Evolutionary conservation across 2,797 vertebrate species (phyloP).

Genomic region (Nyctalus aviator): DNA sequence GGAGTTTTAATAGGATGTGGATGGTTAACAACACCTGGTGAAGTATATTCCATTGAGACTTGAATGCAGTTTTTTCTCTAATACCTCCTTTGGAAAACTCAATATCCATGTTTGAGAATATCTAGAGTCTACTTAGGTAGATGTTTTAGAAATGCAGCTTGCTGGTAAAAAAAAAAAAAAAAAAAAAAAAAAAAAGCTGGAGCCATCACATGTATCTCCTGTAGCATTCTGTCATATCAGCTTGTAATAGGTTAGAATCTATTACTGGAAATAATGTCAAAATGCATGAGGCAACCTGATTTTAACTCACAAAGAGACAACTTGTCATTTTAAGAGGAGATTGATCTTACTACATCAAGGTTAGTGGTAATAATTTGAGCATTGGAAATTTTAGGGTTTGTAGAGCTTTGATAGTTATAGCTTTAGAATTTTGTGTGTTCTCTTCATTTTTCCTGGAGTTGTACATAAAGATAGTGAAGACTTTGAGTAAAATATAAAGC

Average conservation of each 20-base stretch:
- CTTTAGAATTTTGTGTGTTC: not conserved
- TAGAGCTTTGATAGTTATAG: not conserved
- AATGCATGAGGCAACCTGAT: not conserved
- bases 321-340: not conserved
- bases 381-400: not conserved
- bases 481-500: slow-evolving; percentile 20
- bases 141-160: not conserved
- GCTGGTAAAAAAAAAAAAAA: not conserved
- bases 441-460: not conserved
- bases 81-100: not conserved
- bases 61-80: not conserved
- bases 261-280: not conserved
- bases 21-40: not conserved
- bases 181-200: not conserved
- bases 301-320: slow-evolving; percentile 23
- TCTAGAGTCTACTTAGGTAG: not conserved
- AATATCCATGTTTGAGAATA: not conserved
- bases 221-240: not conserved
- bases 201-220: not conserved
- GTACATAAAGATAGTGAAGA: not conserved
- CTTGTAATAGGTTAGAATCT: not conserved
- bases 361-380: not conserved
- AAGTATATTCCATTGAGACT: not conserved
- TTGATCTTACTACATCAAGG: not conserved
- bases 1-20: not conserved